Evolutionary conservation across 2,888 invertebrate genomes (phyloP), one percentile per base, ranked within the genome.

Genomic region (Sceliomorpha sp.): DNA sequence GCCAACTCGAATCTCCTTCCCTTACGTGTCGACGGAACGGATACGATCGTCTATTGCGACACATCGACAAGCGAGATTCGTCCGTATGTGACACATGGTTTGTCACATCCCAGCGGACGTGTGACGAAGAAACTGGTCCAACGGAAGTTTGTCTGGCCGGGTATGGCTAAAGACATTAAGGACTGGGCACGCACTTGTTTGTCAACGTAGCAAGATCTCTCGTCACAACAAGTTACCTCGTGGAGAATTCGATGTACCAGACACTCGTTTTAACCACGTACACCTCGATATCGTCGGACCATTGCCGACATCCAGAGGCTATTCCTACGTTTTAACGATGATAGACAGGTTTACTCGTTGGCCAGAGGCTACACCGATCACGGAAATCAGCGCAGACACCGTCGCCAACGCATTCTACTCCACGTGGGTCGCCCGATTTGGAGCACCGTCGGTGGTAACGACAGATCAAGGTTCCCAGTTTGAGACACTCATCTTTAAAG

Each of bases 301-400:
- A 1, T 62, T 86, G 10, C 79, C 80, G 12, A 12, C 45, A 3
- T 73, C 75, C 0, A 14, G 71, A 7, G 82, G 78, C 6, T 78
- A 66, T 47, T 58, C 67, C 2, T 87, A 87, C 55, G 74, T 77
- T n/a, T 76, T 88, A 2, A 88, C 88, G 0, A 77, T 78, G 68
- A 64, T 80, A 1, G 79, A 82, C 32, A 45, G 82, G 10, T 76
- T 70, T 32, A 58, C 72, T 0, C 70, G 78, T 9, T 78, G 75
- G 75, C 66, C 72, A 0, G 76, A 71, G 20, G 45, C 42, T 13
- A 9, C 15, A 2, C 47, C 45, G 7, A 9, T 47, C 5, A 2
- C 6, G 6, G 29, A 31, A 15, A 36, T 32, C 1, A 29, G 27
- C 8, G 55, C 47, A 8, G 39, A 63, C 5, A 44, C 53, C n/a